phyloP scores from a whole-genome alignment of 2,888 invertebrate genomes.

The Pyrrhia umbra region DNA sequence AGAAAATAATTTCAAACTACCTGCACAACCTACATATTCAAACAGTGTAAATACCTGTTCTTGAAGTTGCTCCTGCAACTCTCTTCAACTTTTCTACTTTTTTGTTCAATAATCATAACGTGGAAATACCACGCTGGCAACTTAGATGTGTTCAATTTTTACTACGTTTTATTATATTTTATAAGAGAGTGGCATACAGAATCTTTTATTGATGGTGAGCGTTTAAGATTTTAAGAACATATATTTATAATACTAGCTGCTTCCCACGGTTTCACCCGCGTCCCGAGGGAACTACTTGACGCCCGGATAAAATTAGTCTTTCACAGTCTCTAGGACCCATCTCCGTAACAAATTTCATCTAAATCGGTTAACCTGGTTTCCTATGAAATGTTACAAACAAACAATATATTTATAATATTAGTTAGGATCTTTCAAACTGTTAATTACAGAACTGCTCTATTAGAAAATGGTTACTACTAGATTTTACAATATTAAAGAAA shows the following conservation, averaged over 20 bases:
- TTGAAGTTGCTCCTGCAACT: constrained; percentile 89
- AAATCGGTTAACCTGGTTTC: too few relatives aligned
- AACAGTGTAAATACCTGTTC: constrained; percentile 90
- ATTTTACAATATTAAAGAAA: too few relatives aligned
- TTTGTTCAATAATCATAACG: constrained; percentile 89
- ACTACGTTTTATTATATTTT: constrained; percentile 25
- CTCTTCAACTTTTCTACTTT: constrained; percentile 89
- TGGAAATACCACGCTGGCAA: constrained; percentile 76
- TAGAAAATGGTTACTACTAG: not conserved
- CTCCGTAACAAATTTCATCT: too few relatives aligned
- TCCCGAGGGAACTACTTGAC: too few relatives aligned
- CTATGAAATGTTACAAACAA: too few relatives aligned
- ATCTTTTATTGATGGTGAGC: not conserved
- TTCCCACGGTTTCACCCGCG: too few relatives aligned
- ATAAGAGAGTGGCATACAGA: constrained; percentile 6
- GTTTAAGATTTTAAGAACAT: not conserved
- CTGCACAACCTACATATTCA: constrained; percentile 87
- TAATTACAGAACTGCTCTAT: not conserved
- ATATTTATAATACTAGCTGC: too few relatives aligned
- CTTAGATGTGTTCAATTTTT: constrained; percentile 42
- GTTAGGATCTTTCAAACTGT: too few relatives aligned
- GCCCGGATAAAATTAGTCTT: too few relatives aligned
- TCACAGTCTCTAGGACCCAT: too few relatives aligned
- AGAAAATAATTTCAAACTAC: constrained; percentile 79
- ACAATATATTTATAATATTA: too few relatives aligned